Evolutionary conservation across 2,888 invertebrate species (phyloP), one percentile per base, ranked within the genome.

Genomic region (Eupithecia pulchellata): DNA sequence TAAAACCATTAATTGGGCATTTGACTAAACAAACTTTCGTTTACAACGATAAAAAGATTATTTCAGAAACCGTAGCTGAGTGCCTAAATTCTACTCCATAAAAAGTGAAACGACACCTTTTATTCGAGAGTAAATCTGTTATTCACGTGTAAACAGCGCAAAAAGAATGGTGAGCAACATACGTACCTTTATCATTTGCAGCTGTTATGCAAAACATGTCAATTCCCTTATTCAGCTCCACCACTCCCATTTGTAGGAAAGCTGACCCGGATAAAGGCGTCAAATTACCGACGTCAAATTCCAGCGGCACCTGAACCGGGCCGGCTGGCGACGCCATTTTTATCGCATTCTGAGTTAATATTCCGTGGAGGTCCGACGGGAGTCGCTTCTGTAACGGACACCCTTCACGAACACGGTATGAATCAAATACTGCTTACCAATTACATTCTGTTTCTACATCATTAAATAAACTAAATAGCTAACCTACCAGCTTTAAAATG

Each of bases 221-320:
- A 82, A 84, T 82, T 81, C 76, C 77, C 80, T 82, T 84, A 85
- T 87, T 84, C 84, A 74, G 79, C 78, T 78, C 81, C 66, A 69
- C 81, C 84, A 84, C 83, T 83, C 83, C 81, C 83, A 87, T 90
- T 90, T 88, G 88, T 86, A 80, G 82, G 82, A 82, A 88, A 86
- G 85, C 84, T 87, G 88, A 89, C 88, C 90, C 88, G 89, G 89
- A 91, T 91, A 91, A 90, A 90, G 86, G 89, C 89, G 86, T 91
- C 91, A 90, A 90, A 91, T 91, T 90, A 90, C 90, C 86, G 85
- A 86, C 89, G 91, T 91, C 89, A 90, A 89, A 90, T 89, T 90
- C 89, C 84, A 81, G 82, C 82, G 89, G 90, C 90, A 91, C 91
- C 91, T 91, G 91, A 91, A 88, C 89, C 84, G 82, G 85, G 78